These are phyloP conservation scores for Pristionchus arcanus DNA, from an alignment of 2,888 invertebrate species.

Conservation along the genomic window DNA sequence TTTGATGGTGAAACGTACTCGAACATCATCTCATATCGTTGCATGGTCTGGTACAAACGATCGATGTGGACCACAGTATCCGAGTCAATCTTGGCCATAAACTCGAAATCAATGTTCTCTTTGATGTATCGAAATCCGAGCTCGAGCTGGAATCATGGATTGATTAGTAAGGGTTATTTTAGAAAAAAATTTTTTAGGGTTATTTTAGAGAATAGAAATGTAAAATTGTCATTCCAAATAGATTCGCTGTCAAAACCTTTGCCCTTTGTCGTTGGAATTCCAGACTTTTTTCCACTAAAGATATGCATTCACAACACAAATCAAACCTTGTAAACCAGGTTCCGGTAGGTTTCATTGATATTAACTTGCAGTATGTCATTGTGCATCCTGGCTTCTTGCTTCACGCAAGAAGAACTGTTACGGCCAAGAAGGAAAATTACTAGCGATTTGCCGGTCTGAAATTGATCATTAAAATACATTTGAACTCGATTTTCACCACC, in stretches of 20 bases:
- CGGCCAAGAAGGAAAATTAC: not conserved
- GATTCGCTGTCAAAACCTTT: too few relatives aligned
- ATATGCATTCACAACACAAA: too few relatives aligned
- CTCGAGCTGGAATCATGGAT: not conserved
- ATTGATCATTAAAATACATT: too few relatives aligned
- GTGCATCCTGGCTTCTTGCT: not conserved
- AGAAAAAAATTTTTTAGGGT: too few relatives aligned
- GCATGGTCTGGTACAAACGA: not conserved
- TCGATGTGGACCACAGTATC: constrained; percentile 23
- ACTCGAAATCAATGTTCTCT: not conserved
- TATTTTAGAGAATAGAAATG: too few relatives aligned
- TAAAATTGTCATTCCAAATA: too few relatives aligned
- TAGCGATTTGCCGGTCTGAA: not conserved
- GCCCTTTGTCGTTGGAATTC: too few relatives aligned
- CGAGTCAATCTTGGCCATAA: not conserved
- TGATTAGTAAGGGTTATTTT: too few relatives aligned
- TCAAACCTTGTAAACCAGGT: constrained; percentile 30
- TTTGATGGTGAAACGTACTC: not conserved
- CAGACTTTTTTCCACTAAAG: too few relatives aligned
- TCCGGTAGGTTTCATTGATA: not conserved
- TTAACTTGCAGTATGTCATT: not conserved
- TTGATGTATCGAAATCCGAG: not conserved
- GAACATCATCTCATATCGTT: not conserved
- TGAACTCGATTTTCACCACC: too few relatives aligned
- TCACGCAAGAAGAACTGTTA: too few relatives aligned